phyloP scores from a whole-genome alignment of 2,113 vertebrate genomes.

The Phylloscopus whistleri region DNA sequence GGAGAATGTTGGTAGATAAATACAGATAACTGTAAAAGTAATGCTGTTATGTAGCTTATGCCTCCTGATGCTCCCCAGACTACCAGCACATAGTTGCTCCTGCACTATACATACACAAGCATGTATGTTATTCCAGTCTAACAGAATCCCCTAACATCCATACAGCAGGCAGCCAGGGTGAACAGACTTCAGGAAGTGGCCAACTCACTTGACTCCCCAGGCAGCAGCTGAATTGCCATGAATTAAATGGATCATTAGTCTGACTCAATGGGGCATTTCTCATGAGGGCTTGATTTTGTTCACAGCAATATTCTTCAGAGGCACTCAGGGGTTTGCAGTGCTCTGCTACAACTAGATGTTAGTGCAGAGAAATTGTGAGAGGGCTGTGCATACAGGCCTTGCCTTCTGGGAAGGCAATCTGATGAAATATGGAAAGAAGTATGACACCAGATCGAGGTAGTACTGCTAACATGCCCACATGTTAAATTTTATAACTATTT shows the following conservation, averaged over 20 bases:
- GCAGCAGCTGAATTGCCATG: neutral
- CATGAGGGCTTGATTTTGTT: neutral
- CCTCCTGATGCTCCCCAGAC: neutral
- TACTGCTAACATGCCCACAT: neutral
- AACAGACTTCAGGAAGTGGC: neutral
- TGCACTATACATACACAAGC: neutral
- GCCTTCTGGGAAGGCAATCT: neutral
- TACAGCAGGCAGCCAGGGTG: neutral
- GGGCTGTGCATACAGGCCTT: neutral
- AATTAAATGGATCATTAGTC: slow-evolving; percentile 19
- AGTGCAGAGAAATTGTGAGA: neutral
- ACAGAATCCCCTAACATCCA: neutral
- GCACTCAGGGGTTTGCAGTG: neutral
- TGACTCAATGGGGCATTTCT: neutral
- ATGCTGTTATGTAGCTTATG: neutral
- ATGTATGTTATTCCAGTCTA: neutral
- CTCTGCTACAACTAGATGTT: neutral
- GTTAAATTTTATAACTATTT: neutral
- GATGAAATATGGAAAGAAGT: neutral
- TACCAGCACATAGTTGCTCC: neutral
- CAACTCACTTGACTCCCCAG: neutral
- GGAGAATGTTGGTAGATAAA: neutral
- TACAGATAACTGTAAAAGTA: neutral
- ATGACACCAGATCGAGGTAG: neutral
- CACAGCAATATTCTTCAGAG: neutral